Evolutionary conservation across 2,797 vertebrate genomes (phyloP).

Genomic region (Triplophysa yarkandensis): DNA sequence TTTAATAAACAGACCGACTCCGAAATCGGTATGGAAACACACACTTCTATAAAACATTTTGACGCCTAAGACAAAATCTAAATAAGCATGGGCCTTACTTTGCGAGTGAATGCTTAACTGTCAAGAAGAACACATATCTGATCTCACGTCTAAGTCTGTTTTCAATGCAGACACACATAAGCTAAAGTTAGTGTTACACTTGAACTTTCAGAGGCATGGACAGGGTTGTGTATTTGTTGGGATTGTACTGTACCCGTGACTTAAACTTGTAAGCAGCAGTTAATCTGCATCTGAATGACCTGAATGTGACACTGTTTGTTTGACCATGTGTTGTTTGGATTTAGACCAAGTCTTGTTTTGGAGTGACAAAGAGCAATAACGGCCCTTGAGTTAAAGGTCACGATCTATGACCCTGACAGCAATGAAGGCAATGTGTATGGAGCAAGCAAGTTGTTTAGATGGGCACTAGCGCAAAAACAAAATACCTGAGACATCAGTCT

Average conservation of each 20-base stretch:
- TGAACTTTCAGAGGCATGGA: not conserved
- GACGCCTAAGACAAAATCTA: conserved; percentile 64
- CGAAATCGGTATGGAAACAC: conserved; percentile 62
- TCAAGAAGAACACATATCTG: conserved; percentile 13
- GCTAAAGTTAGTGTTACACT: not conserved
- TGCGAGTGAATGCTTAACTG: conserved; percentile 17
- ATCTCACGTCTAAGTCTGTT: conserved; percentile 4
- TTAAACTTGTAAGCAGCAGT: not conserved
- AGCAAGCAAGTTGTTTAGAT: conserved; percentile 14
- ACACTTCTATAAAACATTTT: conserved; percentile 61
- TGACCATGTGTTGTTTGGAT: not conserved
- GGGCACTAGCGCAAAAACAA: not conserved
- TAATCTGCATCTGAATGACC: not conserved
- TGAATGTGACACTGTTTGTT: not conserved
- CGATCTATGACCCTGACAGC: conserved; percentile 15
- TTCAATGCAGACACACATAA: not conserved
- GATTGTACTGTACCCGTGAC: not conserved
- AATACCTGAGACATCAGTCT: not conserved
- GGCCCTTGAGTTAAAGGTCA: conserved; percentile 15
- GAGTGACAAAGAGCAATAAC: conserved; percentile 31
- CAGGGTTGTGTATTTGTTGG: not conserved
- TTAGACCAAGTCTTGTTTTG: not conserved
- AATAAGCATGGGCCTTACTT: conserved; percentile 49
- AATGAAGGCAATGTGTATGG: conserved; percentile 22
- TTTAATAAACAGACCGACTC: conserved; percentile 74